Evolutionary conservation across 92 coral and sea anemone genomes (phyloP).

Genomic region (Parazoanthus atlanticus): DNA sequence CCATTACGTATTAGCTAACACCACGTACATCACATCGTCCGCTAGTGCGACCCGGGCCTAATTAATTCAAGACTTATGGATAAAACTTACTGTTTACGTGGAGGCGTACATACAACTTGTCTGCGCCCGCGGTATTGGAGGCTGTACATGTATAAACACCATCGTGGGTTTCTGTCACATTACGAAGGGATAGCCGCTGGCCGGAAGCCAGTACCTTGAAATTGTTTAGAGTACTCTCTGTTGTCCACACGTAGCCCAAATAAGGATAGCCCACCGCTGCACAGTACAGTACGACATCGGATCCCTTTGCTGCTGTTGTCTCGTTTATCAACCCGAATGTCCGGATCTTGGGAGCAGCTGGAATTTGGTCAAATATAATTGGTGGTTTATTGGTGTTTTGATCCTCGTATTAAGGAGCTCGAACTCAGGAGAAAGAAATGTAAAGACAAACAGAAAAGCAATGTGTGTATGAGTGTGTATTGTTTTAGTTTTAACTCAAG

Average conservation of each 20-base stretch:
- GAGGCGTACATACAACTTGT: neutral
- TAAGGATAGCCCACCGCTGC: slow-evolving; percentile 35
- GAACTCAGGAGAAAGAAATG: neutral
- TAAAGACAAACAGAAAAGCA: too few species aligned
- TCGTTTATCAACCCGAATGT: neutral
- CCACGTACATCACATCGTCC: too few species aligned
- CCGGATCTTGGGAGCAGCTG: slow-evolving; percentile 28
- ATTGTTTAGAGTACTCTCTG: neutral
- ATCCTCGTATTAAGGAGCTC: too few species aligned
- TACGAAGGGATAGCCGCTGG: slow-evolving; percentile 5
- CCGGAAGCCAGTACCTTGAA: neutral
- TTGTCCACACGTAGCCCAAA: slow-evolving; percentile 29
- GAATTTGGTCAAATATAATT: neutral
- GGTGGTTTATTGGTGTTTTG: neutral
- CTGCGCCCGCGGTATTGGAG: slow-evolving; percentile 29
- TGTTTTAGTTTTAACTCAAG: too few species aligned
- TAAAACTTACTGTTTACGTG: slow-evolving; percentile 28
- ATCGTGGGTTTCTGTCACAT: slow-evolving; percentile 3
- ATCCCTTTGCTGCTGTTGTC: neutral
- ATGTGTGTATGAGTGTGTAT: too few species aligned
- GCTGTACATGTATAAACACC: slow-evolving; percentile 34
- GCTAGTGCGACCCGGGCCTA: neutral
- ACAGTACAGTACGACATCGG: slow-evolving; percentile 17
- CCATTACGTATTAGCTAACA: too few species aligned
- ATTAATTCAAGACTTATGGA: too few species aligned